Conservation (phyloP, 2,888 invertebrate species). For the Perizoma affinitatum region DNA sequence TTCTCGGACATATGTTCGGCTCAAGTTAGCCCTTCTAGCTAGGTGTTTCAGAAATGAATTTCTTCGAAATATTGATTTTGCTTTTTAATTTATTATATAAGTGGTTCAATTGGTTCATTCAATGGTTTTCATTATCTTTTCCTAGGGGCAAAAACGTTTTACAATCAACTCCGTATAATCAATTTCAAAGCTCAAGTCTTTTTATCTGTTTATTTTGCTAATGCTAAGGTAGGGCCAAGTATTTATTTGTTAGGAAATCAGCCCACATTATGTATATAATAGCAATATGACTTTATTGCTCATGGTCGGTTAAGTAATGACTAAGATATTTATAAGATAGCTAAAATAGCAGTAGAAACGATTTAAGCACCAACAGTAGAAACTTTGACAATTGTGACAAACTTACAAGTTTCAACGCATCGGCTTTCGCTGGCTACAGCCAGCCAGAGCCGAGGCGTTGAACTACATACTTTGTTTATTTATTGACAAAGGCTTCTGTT, state of each 20-base stretch:
- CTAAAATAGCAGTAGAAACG: neutral
- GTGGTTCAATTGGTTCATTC: no score
- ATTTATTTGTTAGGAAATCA: conserved; percentile 22
- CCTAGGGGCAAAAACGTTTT: neutral
- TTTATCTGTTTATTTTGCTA: conserved; percentile 17
- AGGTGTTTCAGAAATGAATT: no score
- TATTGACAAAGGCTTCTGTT: no score
- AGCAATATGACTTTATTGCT: conserved; percentile 1
- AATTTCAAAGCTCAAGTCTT: conserved; percentile 16
- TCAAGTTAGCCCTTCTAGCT: no score
- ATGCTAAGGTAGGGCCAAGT: conserved; percentile 14
- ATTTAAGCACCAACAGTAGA: neutral
- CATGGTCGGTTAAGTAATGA: conserved; percentile 2
- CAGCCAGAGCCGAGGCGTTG: no score
- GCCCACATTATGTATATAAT: neutral
- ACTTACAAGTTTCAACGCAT: no score
- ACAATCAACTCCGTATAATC: conserved; percentile 4
- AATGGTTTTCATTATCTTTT: no score
- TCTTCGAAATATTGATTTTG: no score
- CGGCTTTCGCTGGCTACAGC: no score
- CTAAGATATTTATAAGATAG: neutral
- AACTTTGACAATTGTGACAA: neutral
- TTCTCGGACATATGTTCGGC: no score
- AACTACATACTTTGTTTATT: no score
- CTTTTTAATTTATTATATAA: no score